Evolutionary conservation across 2,113 vertebrate genomes (phyloP).

Genomic region (Pantherophis guttatus): DNA sequence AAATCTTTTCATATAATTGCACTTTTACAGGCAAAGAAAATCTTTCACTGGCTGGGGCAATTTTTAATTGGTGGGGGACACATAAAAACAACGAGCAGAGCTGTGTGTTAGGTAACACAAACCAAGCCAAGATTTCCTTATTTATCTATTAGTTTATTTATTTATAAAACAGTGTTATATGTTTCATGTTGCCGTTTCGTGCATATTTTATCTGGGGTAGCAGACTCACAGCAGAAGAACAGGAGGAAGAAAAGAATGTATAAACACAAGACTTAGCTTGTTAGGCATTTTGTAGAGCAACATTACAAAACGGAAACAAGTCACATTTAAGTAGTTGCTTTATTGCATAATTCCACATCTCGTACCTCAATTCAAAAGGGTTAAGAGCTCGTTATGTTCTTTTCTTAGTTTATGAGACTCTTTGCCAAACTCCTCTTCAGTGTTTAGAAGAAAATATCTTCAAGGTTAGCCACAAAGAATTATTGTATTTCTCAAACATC

Average conservation of each 20-base stretch:
- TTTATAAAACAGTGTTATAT: neutral
- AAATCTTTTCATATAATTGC: conserved; percentile 24
- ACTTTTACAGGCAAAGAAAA: neutral
- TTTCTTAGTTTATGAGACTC: conserved; percentile 47
- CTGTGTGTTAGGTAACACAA: neutral
- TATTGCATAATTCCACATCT: conserved; percentile 41
- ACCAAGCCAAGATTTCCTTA: neutral
- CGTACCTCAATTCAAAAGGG: conserved; percentile 48
- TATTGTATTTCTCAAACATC: conserved; percentile 45
- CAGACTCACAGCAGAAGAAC: neutral
- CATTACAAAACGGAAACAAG: conserved; percentile 43
- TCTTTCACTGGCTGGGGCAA: neutral
- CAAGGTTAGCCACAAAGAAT: conserved; percentile 52
- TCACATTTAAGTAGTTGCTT: conserved; percentile 47
- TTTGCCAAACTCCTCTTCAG: conserved; percentile 46
- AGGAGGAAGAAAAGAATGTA: conserved; percentile 20
- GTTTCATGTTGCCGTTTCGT: neutral
- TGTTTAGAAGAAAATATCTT: conserved; percentile 48
- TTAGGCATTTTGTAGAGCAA: conserved; percentile 42
- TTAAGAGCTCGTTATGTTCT: conserved; percentile 61
- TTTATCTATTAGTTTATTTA: neutral
- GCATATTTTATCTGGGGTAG: neutral
- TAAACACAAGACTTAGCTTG: conserved; percentile 18
- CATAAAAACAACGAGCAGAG: neutral
- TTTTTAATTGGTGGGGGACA: neutral